Base-by-base conservation (phyloP, 2,888 invertebrate species). In the Halocaridina rubra region DNA sequence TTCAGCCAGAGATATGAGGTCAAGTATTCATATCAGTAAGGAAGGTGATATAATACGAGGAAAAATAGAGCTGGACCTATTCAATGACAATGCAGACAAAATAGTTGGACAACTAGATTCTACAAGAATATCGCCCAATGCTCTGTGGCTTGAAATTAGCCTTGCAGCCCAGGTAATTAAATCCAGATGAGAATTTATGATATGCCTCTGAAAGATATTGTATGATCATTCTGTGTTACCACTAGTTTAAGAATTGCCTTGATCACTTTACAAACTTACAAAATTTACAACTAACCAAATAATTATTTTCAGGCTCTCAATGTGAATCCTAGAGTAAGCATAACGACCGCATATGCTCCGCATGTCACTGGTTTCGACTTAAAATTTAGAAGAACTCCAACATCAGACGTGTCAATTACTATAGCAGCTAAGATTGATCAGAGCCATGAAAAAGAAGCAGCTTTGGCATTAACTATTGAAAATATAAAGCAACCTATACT, bases 61-160 rank as follows among this genome's bases (percentile, higher is more conserved):
- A 5, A 24, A 33, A 3, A 57, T 82, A 27, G 71, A 82, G 19
- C n/a, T 82, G 57, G 82, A 82, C 27, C 30, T 82, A 29, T 82
- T 82, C 71, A 76, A 76, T 3, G 71, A 82, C 24, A 30, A 19
- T 29, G 77, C 16, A 3, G 77, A 82, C 32, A 82, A 82, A 22
- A 27, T 82, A 27, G 77, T 59, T 19, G 82, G 77, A 3, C 13
- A 32, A 24, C 10, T 82, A 8, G 13, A 22, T 16, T 39, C 77
- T 27, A 3, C n/a, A 22, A 33, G 13, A 4, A 27, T 39, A 1
- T 29, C 82, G 2, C 57, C 69, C 33, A 77, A 78, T 29, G 61
- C 77, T 22, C 8, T 82, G 39, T 33, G 13, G 27, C 22, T 71
- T 19, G 82, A 71, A 27, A 13, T 24, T 10, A 29, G 27, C 10